Conservation (phyloP, 2,113 vertebrate genomes). For the Ranitomeya imitator region DNA sequence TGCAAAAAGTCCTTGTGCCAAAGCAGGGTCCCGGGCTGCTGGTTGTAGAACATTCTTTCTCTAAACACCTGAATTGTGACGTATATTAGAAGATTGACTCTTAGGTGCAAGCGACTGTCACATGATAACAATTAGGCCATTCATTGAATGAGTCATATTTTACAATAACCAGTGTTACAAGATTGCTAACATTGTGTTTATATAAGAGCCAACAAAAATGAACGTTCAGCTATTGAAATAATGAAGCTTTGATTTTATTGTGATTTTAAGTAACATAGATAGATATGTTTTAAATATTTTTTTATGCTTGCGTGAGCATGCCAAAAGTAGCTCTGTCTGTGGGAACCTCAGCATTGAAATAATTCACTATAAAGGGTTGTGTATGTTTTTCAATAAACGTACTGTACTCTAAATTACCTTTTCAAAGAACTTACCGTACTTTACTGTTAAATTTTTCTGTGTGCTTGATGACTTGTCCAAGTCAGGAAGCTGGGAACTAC, state of each 20-base stretch:
- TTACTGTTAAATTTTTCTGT: neutral
- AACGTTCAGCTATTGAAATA: neutral
- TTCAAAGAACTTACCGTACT: neutral
- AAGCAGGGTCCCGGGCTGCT: neutral
- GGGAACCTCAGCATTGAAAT: neutral
- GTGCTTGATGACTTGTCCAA: neutral
- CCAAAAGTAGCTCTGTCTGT: neutral
- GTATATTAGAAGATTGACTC: neutral
- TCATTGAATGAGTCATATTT: constrained; percentile 8
- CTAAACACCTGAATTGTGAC: neutral
- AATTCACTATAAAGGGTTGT: neutral
- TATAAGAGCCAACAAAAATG: neutral
- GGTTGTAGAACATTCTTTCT: neutral
- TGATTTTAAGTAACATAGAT: constrained; percentile 1
- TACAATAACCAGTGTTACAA: constrained; percentile 3
- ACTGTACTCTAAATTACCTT: neutral
- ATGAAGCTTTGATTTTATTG: constrained; percentile 1
- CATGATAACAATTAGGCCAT: neutral
- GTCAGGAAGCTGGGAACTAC: neutral
- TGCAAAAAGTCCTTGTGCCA: neutral
- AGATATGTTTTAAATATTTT: neutral
- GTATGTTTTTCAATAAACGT: neutral
- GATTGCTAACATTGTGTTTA: constrained; percentile 18
- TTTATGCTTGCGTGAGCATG: neutral
- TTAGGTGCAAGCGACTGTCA: neutral